Conservation (phyloP, 2,888 invertebrate genomes). For the Spodoptera picta region DNA sequence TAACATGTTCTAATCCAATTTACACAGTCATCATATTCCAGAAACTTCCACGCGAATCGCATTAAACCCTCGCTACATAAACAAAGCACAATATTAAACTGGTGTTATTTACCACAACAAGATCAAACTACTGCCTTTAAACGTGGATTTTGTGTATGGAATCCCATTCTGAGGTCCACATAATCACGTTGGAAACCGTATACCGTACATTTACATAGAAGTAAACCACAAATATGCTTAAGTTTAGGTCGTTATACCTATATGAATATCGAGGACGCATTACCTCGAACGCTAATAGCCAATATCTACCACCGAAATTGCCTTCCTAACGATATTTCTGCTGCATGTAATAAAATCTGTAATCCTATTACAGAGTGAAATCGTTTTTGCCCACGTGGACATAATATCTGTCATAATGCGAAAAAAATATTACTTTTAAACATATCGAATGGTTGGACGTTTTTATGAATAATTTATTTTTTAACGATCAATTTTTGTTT, state of each 20-base stretch:
- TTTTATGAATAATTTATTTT: constrained; percentile 51
- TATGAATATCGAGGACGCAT: constrained; percentile 83
- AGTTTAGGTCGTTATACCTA: constrained; percentile 72
- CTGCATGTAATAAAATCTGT: constrained; percentile 85
- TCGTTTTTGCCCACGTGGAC: constrained; percentile 74
- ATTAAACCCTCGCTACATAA: constrained; percentile 32
- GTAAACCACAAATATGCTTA: constrained; percentile 76
- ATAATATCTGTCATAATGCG: constrained; percentile 63
- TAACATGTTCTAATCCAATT: constrained; percentile 18
- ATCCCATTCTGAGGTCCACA: constrained; percentile 44
- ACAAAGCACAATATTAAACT: constrained; percentile 39
- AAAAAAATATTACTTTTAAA: constrained; percentile 53
- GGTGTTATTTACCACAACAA: constrained; percentile 48
- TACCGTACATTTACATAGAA: constrained; percentile 50
- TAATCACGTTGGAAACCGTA: constrained; percentile 49
- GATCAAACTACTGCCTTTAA: constrained; percentile 43
- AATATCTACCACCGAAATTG: constrained; percentile 87
- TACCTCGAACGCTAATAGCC: constrained; percentile 85
- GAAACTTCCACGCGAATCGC: constrained; percentile 39
- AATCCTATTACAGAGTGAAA: constrained; percentile 81
- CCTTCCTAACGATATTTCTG: constrained; percentile 87
- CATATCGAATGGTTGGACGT: constrained; percentile 22
- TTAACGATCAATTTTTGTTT: constrained; percentile 22
- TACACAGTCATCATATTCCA: constrained; percentile 27
- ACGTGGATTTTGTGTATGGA: constrained; percentile 41